Base-by-base conservation (phyloP, 1,140 invertebrate genomes). In the Melitaea cinxia region DNA sequence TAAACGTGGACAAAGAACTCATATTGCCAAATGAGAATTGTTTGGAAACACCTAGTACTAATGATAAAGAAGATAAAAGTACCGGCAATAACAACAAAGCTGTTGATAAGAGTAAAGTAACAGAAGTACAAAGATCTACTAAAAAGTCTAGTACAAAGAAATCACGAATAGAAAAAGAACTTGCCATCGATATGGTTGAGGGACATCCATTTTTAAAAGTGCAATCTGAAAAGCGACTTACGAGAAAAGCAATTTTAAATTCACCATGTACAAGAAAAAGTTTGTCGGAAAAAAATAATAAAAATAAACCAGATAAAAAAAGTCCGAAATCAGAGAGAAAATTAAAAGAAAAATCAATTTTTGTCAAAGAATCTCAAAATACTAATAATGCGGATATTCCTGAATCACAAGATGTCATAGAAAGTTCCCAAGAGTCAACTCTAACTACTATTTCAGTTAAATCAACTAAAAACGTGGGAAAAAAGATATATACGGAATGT, bases 401-500 rank as follows among this genome's bases (percentile, higher is more conserved):
- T 33, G 70, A 57, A 56, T 91, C 90, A 24, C 88, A 91, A 62
- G 91, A 92, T 80, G 47, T 91, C 7, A 92, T 92, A 58, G 90
- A 91, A 72, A 91, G 91, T 76, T 91, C 90, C 42, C 91, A 92
- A 77, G 91, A 91, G 60, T 89, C 90, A n/a, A 78, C 79, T 45
- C 55, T 83, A 15, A 88, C 85, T 39, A 77, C 81, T 6, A 77
- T 85, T 53, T 85, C 83, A 21, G 74, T 83, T 1, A 88, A 80
- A 72, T 72, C 87, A 21, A 60, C 66, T n/a, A 89, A 79, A 70
- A 75, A 55, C 45, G 9, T 42, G 19, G n/a, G 42, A 1, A 83
- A 77, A 55, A 81, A 74, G 70, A 17, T 68, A 49, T 75, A 74
- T n/a, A 30, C 26, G 75, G 47, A 62, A 80, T 39, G 65, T 30